Evolutionary conservation across 2,797 vertebrate genomes (phyloP).

Genomic region (Neosilurus mollespiculum): DNA sequence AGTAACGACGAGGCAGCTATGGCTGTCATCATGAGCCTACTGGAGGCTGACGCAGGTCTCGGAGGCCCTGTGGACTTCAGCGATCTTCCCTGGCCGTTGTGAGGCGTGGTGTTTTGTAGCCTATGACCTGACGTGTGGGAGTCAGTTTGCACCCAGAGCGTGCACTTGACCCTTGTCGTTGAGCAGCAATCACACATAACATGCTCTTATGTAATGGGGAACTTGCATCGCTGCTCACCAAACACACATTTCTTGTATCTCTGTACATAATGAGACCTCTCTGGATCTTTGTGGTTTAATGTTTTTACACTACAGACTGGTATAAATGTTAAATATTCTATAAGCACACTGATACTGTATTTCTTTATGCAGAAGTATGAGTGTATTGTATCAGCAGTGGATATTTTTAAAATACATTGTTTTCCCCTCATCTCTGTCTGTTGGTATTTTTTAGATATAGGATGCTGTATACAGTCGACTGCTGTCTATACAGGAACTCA

Average conservation of each 20-base stretch:
- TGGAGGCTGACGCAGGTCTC: conserved; percentile 96
- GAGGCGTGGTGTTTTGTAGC: conserved; percentile 55
- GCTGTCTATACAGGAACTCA: not conserved
- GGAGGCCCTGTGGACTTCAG: conserved; percentile 98
- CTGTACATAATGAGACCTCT: conserved; percentile 63
- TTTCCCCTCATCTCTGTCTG: no score
- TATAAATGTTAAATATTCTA: conserved; percentile 87
- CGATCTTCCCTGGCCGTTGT: conserved; percentile 98
- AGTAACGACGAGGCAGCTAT: conserved; percentile 97
- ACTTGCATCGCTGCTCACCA: conserved; percentile 28
- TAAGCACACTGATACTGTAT: conserved; percentile 92
- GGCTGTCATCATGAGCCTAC: conserved; percentile 98
- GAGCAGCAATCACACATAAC: conserved; percentile 14
- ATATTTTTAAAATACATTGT: conserved; percentile 95
- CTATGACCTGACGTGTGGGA: not conserved
- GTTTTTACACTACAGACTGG: conserved; percentile 88
- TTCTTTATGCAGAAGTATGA: conserved; percentile 90
- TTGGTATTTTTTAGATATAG: not conserved
- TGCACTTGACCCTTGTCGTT: not conserved
- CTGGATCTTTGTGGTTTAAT: conserved; percentile 81
- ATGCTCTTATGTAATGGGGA: conserved; percentile 23
- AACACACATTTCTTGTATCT: conserved; percentile 57
- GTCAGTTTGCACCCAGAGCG: not conserved
- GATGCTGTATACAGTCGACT: no score
- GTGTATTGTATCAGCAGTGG: conserved; percentile 97